Evolutionary conservation across 2,797 vertebrate genomes (phyloP).

Genomic region (Tiaroga cobitis): DNA sequence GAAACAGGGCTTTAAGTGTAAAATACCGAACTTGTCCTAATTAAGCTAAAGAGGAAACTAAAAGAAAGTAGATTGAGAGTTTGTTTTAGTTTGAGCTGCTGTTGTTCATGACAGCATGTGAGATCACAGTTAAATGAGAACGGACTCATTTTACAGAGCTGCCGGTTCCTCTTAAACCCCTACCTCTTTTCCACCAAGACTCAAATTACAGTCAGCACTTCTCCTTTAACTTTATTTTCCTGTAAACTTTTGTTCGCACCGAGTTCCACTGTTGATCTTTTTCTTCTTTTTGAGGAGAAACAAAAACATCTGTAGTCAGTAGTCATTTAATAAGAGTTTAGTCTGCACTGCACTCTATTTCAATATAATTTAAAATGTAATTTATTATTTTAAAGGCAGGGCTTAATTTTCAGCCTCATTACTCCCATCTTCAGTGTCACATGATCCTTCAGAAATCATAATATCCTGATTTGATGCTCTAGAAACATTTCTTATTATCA

Average conservation of each 20-base stretch:
- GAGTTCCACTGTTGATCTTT: background rate
- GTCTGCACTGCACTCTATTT: background rate
- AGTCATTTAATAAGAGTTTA: background rate
- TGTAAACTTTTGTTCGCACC: background rate
- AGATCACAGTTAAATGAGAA: background rate
- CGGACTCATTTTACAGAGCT: background rate
- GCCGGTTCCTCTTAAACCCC: background rate
- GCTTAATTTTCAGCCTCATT: background rate
- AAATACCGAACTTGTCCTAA: too few relatives aligned
- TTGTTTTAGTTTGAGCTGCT: background rate
- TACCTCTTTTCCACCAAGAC: background rate
- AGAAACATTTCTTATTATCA: too few relatives aligned
- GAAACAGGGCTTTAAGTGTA: too few relatives aligned
- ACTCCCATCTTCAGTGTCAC: background rate
- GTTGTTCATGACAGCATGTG: background rate
- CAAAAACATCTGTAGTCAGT: background rate
- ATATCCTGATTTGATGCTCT: too few relatives aligned
- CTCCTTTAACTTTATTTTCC: background rate
- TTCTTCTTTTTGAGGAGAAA: background rate
- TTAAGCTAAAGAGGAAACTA: background rate
- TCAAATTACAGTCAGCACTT: conserved; percentile 5
- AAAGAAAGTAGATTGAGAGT: background rate
- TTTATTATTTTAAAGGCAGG: background rate
- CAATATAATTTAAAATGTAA: background rate
- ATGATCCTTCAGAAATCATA: background rate